Percentiles rank a stretch among this genome's conserved stretches.
These are phyloP conservation scores for Cenopis cana DNA, from an alignment of 2,888 invertebrate species.

Conservation along the genomic window DNA sequence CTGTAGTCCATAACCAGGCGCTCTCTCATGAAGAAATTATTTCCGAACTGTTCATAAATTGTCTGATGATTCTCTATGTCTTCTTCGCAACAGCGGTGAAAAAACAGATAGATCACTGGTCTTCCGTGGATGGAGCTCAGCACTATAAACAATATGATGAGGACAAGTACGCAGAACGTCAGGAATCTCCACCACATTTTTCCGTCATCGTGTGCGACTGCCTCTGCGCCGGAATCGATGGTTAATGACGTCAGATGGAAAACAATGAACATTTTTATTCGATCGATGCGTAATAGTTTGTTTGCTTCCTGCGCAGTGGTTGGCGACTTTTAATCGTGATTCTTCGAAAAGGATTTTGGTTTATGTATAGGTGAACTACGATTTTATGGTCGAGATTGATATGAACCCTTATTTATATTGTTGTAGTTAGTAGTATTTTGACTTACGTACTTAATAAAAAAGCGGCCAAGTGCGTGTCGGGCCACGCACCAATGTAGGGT, in stretches of 20 bases:
- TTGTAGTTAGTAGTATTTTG: too few relatives aligned
- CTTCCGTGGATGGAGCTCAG: constrained; percentile 69
- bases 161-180: constrained; percentile 71
- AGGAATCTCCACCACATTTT: constrained; percentile 76
- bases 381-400: too few relatives aligned
- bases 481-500: too few relatives aligned
- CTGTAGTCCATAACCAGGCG: constrained; percentile 60
- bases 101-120: constrained; percentile 69
- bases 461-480: too few relatives aligned
- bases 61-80: constrained; percentile 75
- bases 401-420: too few relatives aligned
- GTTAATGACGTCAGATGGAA: constrained; percentile 35
- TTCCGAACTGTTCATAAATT: constrained; percentile 69
- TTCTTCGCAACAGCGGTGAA: constrained; percentile 70
- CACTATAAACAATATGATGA: constrained; percentile 68
- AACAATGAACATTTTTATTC: constrained; percentile 28
- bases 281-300: constrained; percentile 17
- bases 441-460: too few relatives aligned
- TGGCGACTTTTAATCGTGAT: constrained; percentile 22
- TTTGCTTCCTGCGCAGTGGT: constrained; percentile 35
- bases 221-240: constrained; percentile 4
- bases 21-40: constrained; percentile 71
- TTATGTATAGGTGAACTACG: too few relatives aligned
- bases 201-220: constrained; percentile 42
- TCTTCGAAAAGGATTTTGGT: neutral